Base-by-base conservation (phyloP, 1,140 invertebrate species). In the Diabrotica undecimpunctata region DNA sequence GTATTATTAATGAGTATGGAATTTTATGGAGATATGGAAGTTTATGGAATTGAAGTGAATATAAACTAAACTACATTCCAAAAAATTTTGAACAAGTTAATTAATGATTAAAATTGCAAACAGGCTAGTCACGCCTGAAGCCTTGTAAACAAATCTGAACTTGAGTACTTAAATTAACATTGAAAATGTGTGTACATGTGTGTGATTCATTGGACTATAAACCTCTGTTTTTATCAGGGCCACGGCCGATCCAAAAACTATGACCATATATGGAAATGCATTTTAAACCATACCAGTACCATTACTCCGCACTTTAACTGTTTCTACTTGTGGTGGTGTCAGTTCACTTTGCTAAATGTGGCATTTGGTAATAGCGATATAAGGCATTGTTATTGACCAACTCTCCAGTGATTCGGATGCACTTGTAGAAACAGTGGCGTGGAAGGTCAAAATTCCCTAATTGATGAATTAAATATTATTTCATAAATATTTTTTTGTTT, bases 311-410 rank as follows among this genome's bases (percentile, higher is more conserved):
- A 46, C 41, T 46, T 46, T 10, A 46, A 46, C 41, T 6, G 41
- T 25, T 25, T 25, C 25, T 25, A 25, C 25, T 25, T 25, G 25
- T 25, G 25, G 25, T 25, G 1, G 25, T 25, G 25, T 25, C 25
- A 25, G 25, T 25, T 25, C 25, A 25, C 25, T 25, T 25, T 25
- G 25, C 25, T 25, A 25, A 46, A 46, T 6, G 41, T 46, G 41
- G 41, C 41, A 46, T 46, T 46, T n/a, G 41, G n/a, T 46, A 46
- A 46, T n/a, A n/a, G n/a, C n/a, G n/a, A 46, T 46, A 46, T 46
- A 46, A 46, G 41, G 41, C n/a, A n/a, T 46, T 46, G 41, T 46
- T 46, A 46, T 46, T 46, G 41, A 46, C n/a, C 41, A 46, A 25
- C 25, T 25, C 25, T 25, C 25, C 25, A 46, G 41, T 10, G n/a